phyloP scores from a whole-genome alignment of 2,113 vertebrate genomes.

The Atlantisia rogersi region DNA sequence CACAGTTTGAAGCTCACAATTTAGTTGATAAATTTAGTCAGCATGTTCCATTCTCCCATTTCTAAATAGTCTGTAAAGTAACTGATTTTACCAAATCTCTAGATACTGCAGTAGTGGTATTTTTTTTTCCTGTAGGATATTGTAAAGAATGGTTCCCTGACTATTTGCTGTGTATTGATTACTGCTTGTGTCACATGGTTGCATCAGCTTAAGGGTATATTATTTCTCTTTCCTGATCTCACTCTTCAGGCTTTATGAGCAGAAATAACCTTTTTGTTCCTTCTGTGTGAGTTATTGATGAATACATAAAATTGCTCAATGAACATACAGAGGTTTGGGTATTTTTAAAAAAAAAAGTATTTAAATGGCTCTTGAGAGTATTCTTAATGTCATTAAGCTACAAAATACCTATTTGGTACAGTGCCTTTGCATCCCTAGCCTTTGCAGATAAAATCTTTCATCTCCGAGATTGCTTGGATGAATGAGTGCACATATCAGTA shows the following conservation, averaged over 20 bases:
- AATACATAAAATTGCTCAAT: neutral
- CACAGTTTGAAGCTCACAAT: conserved; percentile 5
- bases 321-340: neutral
- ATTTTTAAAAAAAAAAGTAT: neutral
- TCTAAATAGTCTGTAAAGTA: conserved; percentile 13
- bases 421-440: neutral
- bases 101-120: neutral
- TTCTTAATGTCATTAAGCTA: neutral
- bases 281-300: neutral
- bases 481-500: neutral
- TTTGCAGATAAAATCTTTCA: neutral
- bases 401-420: neutral
- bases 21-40: conserved; percentile 21
- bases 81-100: conserved; percentile 21
- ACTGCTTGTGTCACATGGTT: conserved; percentile 1
- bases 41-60: neutral
- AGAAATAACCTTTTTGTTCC: conserved; percentile 2
- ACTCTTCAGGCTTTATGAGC: conserved; percentile 21
- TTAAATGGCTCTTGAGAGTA: neutral
- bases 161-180: neutral
- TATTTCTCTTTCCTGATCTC: conserved; percentile 12
- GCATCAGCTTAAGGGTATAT: neutral
- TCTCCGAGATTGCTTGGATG: neutral
- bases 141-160: neutral
- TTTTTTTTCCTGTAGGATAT: neutral